Evolutionary conservation across 2,797 vertebrate genomes (phyloP), one percentile per base, ranked within the genome.

Genomic region (Argya squamiceps): DNA sequence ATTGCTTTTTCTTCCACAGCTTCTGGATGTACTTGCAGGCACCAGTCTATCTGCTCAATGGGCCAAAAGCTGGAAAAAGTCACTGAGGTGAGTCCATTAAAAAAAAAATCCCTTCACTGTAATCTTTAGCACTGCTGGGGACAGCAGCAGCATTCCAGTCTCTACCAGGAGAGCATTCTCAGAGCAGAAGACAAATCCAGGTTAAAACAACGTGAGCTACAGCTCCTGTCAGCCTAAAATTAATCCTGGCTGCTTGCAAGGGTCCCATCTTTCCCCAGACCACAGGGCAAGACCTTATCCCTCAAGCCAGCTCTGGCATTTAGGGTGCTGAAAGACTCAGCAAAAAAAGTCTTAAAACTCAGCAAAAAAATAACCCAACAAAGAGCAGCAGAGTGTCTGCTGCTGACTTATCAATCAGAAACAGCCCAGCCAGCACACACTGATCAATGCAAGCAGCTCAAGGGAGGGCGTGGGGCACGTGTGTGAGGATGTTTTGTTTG

Each of bases 381-480:
- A 92, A 96, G 89, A 95, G 53, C 65, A 91, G 76, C 4, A 24
- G 50, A 84, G 47, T 87, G 70, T 82, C 56, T 88, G 60, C 64
- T 94, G 91, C 92, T 94, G 93, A 93, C 65, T 90, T 96, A 89
- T 69, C 89, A 94, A 71, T 46, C 73, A 95, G 69, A 86, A 97
- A 95, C 92, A 95, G 88, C 92, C 84, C 46, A 43, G 92, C 76
- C 80, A 95, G 93, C 89, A 89, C 0, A 55, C 64, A 18, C 37
- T 46, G 73, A 95, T 94, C 82, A 92, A 88, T 52, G 55, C 39
- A 89, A 85, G 83, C 2, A 53, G 43, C 2, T 44, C 56, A 60
- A 84, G 60, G 3, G 18, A 84, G 92, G 69, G 76, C 58, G 92
- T 43, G 88, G 71, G 85, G 73, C 76, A 89, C 34, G 16, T 2